Evolutionary conservation across 2,113 vertebrate species (phyloP).

Genomic region (Empidonax traillii): DNA sequence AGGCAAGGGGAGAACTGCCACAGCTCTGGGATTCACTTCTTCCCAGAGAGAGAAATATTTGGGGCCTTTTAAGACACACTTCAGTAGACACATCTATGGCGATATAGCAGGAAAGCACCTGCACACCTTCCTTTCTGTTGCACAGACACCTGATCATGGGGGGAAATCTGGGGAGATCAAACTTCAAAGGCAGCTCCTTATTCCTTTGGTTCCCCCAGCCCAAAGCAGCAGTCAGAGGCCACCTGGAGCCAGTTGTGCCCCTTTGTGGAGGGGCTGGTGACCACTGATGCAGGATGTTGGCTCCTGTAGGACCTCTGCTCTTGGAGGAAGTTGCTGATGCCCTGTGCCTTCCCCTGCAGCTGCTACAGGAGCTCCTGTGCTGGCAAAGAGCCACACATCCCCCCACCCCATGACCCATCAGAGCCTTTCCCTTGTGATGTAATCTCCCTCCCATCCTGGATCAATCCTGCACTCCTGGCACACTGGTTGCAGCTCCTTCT

Average conservation of each 20-base stretch:
- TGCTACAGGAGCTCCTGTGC: background rate
- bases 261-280: background rate
- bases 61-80: background rate
- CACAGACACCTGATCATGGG: background rate
- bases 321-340: background rate
- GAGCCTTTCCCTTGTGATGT: background rate
- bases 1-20: background rate
- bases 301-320: background rate
- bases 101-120: background rate
- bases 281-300: background rate
- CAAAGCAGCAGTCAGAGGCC: background rate
- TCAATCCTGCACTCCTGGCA: background rate
- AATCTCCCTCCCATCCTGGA: background rate
- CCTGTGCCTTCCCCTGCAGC: background rate
- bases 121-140: background rate
- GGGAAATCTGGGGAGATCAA: background rate
- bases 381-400: background rate
- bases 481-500: background rate
- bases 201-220: background rate
- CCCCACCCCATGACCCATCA: rapidly evolving
- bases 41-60: background rate
- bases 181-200: background rate
- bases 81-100: background rate
- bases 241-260: background rate
- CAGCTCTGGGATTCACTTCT: background rate